Conservation (phyloP, 2,888 invertebrate species). For the Ochropleura leucogaster region DNA sequence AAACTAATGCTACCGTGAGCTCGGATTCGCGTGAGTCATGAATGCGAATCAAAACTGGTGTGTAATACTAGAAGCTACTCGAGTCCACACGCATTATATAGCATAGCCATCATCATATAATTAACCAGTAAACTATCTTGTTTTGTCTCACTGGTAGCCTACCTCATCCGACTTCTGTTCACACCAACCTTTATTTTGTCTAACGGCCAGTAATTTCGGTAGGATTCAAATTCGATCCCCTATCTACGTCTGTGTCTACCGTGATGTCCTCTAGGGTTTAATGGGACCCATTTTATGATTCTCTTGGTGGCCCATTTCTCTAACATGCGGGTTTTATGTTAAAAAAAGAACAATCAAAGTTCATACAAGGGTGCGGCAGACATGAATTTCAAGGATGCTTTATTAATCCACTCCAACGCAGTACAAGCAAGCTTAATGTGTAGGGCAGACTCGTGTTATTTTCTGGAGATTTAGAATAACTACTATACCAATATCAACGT, state of each 20-base stretch:
- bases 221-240: background rate
- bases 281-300: background rate
- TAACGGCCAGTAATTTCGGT: background rate
- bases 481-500: no score
- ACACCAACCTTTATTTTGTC: background rate
- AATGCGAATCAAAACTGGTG: background rate
- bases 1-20: background rate
- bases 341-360: background rate
- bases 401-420: background rate
- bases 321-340: background rate
- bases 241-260: background rate
- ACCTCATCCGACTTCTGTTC: background rate
- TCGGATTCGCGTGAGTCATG: background rate
- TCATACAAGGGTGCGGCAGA: no score
- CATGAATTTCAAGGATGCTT: background rate
- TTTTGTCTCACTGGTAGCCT: background rate
- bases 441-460: background rate
- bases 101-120: background rate
- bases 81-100: background rate
- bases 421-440: background rate
- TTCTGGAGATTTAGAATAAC: slow-evolving; percentile 8
- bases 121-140: background rate
- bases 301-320: background rate
- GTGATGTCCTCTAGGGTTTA: background rate
- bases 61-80: background rate